phyloP scores from a whole-genome alignment of 2,113 vertebrate species.

The Gallinago jamesoni region DNA sequence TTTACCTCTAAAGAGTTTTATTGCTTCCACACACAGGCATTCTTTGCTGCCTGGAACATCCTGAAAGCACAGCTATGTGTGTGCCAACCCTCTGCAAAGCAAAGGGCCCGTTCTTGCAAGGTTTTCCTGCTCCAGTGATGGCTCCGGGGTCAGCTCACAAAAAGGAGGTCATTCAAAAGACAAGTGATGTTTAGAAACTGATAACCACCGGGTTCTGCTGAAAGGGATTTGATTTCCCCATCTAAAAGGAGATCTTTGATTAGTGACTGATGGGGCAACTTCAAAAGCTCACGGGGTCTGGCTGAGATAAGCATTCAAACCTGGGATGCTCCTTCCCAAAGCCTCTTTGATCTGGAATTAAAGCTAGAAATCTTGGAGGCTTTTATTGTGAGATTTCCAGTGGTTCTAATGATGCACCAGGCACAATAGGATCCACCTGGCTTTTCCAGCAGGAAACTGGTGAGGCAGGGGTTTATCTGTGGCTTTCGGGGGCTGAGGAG shows the following conservation, averaged over 20 bases:
- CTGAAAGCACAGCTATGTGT: not conserved
- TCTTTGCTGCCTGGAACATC: constrained; percentile 38
- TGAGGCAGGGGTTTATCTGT: not conserved
- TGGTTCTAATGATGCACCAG: constrained; percentile 8
- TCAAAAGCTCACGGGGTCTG: constrained; percentile 51
- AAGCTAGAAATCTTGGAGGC: constrained; percentile 24
- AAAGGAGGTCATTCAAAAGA: constrained; percentile 39
- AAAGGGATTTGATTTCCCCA: constrained; percentile 57
- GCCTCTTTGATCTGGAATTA: constrained; percentile 67
- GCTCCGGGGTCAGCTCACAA: constrained; percentile 37
- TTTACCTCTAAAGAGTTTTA: constrained; percentile 53
- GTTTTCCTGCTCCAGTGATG: not conserved
- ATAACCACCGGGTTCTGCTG: constrained; percentile 41
- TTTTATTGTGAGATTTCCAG: constrained; percentile 30
- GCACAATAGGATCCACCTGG: constrained; percentile 34
- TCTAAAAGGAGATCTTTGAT: constrained; percentile 64
- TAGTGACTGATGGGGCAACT: constrained; percentile 63
- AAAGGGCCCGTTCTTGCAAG: not conserved
- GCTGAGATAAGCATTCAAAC: constrained; percentile 62
- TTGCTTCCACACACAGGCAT: constrained; percentile 41
- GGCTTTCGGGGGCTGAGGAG: accelerated
- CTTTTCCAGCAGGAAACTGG: not conserved
- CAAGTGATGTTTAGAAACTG: constrained; percentile 52
- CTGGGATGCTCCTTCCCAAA: constrained; percentile 44
- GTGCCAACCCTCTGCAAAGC: not conserved